Conservation (phyloP, 2,113 vertebrate genomes). For the Columba livia region DNA sequence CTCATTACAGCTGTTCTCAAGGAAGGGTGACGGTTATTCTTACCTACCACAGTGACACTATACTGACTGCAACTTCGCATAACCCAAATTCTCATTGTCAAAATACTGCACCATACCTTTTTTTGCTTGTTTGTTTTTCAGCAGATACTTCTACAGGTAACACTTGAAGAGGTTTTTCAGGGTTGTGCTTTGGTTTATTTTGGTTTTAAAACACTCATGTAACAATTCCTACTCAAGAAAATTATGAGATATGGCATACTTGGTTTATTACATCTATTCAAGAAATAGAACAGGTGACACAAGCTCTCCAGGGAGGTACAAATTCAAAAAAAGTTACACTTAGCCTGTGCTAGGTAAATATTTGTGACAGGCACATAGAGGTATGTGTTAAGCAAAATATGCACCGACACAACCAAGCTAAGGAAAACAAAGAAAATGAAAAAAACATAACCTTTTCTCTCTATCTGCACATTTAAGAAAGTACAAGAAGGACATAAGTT, state of each 20-base stretch:
- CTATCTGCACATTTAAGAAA: neutral
- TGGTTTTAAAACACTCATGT: neutral
- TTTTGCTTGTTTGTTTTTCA: neutral
- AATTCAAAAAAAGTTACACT: neutral
- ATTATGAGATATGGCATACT: neutral
- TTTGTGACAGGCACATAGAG: neutral
- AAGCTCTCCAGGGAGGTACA: neutral
- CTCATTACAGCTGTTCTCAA: neutral
- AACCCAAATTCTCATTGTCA: neutral
- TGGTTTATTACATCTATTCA: neutral
- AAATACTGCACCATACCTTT: rapidly evolving
- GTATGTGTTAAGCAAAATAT: neutral
- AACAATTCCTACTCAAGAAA: neutral
- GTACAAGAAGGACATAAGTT: neutral
- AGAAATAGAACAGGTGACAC: neutral
- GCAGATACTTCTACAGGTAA: neutral
- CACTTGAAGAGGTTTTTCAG: rapidly evolving
- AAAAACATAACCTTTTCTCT: neutral
- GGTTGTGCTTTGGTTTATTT: neutral
- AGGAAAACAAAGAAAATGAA: neutral
- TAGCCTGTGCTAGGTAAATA: neutral
- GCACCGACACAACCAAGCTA: neutral
- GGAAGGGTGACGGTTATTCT: neutral
- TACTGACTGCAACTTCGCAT: neutral
- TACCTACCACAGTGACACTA: neutral